Evolutionary conservation across 2,888 invertebrate species (phyloP).

Genomic region (Andrena marginata): DNA sequence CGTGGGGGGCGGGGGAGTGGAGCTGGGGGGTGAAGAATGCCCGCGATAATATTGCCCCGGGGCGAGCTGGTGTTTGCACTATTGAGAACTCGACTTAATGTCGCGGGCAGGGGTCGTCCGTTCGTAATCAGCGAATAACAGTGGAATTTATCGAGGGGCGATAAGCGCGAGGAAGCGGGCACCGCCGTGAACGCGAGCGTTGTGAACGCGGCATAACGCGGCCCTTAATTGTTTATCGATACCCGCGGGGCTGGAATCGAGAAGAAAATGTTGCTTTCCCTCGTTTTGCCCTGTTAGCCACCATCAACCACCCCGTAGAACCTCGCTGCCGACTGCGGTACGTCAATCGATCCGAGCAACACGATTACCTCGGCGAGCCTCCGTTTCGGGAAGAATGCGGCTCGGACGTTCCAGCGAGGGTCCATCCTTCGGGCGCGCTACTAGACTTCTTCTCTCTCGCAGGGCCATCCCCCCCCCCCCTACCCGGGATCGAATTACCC

Average conservation of each 20-base stretch:
- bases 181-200: background rate
- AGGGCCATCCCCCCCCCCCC: background rate
- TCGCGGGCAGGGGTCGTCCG: background rate
- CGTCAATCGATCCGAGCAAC: too few relatives aligned
- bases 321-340: too few relatives aligned
- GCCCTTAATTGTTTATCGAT: slow-evolving; percentile 33
- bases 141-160: background rate
- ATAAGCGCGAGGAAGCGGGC: background rate
- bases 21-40: background rate
- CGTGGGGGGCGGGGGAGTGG: background rate
- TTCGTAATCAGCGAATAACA: background rate
- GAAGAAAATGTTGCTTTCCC: background rate
- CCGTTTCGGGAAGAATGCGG: too few relatives aligned
- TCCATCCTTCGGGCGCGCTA: too few relatives aligned
- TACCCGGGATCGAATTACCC: background rate
- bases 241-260: background rate
- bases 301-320: too few relatives aligned
- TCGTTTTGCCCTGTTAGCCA: too few relatives aligned
- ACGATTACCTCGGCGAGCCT: too few relatives aligned
- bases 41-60: background rate
- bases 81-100: background rate
- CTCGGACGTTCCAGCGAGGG: too few relatives aligned
- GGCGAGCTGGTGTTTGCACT: background rate
- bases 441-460: too few relatives aligned
- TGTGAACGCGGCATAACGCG: background rate